Conservation (phyloP, 2,888 invertebrate genomes). For the Netelia melanura region DNA sequence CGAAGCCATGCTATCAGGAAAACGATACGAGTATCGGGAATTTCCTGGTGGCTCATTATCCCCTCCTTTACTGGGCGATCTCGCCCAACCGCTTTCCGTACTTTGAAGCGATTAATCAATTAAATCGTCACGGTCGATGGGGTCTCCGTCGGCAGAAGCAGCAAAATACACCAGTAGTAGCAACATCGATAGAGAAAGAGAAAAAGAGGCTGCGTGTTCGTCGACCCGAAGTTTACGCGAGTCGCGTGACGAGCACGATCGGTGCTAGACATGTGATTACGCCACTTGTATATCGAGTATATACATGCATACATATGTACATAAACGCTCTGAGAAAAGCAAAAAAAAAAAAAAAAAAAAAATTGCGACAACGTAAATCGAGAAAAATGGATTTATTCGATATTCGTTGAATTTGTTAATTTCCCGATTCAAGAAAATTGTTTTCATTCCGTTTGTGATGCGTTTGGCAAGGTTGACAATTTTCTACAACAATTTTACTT, state of each 20-base stretch:
- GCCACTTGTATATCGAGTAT: conserved; percentile 69
- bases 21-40: conserved; percentile 46
- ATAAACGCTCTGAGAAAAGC: conserved; percentile 76
- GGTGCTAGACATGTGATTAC: conserved; percentile 78
- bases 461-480: background rate
- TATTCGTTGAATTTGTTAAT: background rate
- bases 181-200: conserved; percentile 5
- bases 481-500: background rate
- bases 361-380: conserved; percentile 44
- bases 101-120: conserved; percentile 77
- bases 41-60: conserved; percentile 41
- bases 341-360: conserved; percentile 33
- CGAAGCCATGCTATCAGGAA: conserved; percentile 68
- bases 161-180: conserved; percentile 20
- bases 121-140: conserved; percentile 75
- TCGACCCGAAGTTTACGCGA: conserved; percentile 70
- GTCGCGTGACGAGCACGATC: conserved; percentile 79
- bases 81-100: conserved; percentile 62
- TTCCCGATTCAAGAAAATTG: background rate
- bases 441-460: background rate
- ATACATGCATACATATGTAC: conserved; percentile 48
- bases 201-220: conserved; percentile 64
- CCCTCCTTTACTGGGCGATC: background rate
- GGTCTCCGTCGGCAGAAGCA: conserved; percentile 62
- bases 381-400: conserved; percentile 21